Evolutionary conservation across 2,888 invertebrate genomes (phyloP), one percentile per base, ranked within the genome.

Genomic region (Cataglyphis albicans): DNA sequence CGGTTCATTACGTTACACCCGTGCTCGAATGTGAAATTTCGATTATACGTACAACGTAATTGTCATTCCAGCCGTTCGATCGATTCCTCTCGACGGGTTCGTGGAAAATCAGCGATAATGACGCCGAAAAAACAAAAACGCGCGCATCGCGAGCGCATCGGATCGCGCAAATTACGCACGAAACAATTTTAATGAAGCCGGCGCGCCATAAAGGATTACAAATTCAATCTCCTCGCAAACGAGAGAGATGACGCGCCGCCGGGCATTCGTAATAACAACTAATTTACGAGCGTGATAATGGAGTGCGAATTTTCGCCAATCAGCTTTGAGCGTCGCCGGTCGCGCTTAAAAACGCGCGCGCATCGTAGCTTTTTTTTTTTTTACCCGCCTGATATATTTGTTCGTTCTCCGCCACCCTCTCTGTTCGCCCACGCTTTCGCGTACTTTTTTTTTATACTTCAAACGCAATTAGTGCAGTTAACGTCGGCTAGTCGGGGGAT

Each of bases 381-480:
- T 6, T 55, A 48, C 48, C 18, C 15, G 18, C 32, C 67, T 59
- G 59, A 80, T 80, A 72, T 80, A 80, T 65, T 84, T 73, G 67
- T 67, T 61, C 73, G 25, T 82, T 78, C 83, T 72, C 75, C 32
- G 29, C 75, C 78, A 61, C 65, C 61, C 74, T 80, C 80, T 73
- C 78, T 67, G 57, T 73, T 44, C 63, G 68, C 59, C 59, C 74
- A 41, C 84, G 87, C 86, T 89, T 85, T 84, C 84, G 35, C 74
- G 38, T 3, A n/a, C 74, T 64, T 87, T 84, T 86, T 89, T 89
- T 89, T 86, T 89, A 65, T 85, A 88, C 86, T 89, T 90, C 89
- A 89, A 88, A 91, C 90, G 91, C 91, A 90, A 90, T 90, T 90
- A 90, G 90, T 88, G 91, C 88, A 89, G 89, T 91, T 85, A 89